Evolutionary conservation across 2,888 invertebrate species (phyloP), one percentile per base, ranked within the genome.

Genomic region (Craniophora ligustri): DNA sequence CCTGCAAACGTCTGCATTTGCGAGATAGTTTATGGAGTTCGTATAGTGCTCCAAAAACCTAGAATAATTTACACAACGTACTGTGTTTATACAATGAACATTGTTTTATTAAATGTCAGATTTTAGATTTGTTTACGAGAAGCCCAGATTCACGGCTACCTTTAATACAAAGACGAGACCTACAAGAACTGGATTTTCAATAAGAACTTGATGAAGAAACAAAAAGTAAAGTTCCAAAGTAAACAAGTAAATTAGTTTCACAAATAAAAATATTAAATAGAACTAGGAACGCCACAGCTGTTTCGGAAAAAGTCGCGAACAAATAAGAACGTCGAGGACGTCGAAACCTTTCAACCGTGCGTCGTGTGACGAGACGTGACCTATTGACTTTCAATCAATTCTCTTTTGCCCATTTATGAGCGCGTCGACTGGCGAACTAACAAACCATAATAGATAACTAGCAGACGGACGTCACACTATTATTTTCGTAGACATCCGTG

Each of bases 361-460:
- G 68, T 76, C 71, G 69, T 75, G 67, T 78, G 76, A 78, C 73
- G 68, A 67, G 78, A 75, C 72, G 60, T 73, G 82, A 84, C 82
- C 81, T 83, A 84, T 86, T 85, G 85, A 79, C 84, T 78, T 81
- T 75, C 78, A 83, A 86, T 87, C 81, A 84, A 82, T 83, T 78
- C 72, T 75, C 63, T 67, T 68, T 76, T 70, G 75, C 71, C 78
- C 74, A 76, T 76, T 68, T 56, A 50, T 42, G 48, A 57, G 53
- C 61, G 44, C 49, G 28, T 36, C 36, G 58, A 62, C 57, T 49
- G 42, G 36, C 44, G 10, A 47, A 28, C 58, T 58, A 54, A 51
- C 58, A 67, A 39, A 58, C 23, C 50, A 50, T 64, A 44, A 49
- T 54, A 54, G 66, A 63, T 63, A 57, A 54, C 45, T 31, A 35